These are phyloP conservation scores for Cavia aperea DNA, from an alignment of 2,113 vertebrate species.

Conservation along the genomic window DNA sequence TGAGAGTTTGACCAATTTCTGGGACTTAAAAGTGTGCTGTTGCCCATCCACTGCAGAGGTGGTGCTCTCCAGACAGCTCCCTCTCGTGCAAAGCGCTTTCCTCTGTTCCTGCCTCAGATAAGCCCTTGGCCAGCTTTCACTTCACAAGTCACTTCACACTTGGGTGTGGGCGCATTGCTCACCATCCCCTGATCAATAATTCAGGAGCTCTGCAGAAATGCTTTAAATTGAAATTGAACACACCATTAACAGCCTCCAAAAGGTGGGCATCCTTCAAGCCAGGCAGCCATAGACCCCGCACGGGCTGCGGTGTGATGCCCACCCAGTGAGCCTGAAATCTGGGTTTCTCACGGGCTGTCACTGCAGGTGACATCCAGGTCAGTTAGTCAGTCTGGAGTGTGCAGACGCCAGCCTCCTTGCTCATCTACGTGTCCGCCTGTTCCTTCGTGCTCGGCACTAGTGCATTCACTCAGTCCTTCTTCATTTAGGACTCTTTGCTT, in stretches of 20 bases:
- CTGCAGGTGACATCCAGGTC: not conserved
- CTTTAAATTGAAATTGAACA: slow-evolving; percentile 54
- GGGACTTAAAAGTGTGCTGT: not conserved
- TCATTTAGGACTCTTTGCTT: not conserved
- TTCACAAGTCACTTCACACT: slow-evolving; percentile 44
- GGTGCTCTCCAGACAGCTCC: not conserved
- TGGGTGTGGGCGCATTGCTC: not conserved
- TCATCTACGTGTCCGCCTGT: slow-evolving; percentile 16
- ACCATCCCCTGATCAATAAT: slow-evolving; percentile 28
- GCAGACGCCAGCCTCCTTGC: slow-evolving; percentile 17
- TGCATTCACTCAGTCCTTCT: not conserved
- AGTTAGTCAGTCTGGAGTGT: slow-evolving; percentile 16
- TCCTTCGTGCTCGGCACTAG: not conserved
- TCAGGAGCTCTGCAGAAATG: slow-evolving; percentile 43
- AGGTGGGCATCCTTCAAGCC: slow-evolving; percentile 27
- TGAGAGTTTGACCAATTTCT: slow-evolving; percentile 17
- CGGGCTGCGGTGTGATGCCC: rapidly evolving
- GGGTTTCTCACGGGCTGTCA: not conserved
- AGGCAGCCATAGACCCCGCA: not conserved
- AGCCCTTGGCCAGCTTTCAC: not conserved
- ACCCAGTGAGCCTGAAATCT: rapidly evolving
- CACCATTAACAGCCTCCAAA: slow-evolving; percentile 29
- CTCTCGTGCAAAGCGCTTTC: not conserved
- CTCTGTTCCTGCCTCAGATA: not conserved
- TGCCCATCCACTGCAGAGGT: not conserved